Evolutionary conservation across 2,888 invertebrate species (phyloP).

Genomic region (Dynastes grantii): DNA sequence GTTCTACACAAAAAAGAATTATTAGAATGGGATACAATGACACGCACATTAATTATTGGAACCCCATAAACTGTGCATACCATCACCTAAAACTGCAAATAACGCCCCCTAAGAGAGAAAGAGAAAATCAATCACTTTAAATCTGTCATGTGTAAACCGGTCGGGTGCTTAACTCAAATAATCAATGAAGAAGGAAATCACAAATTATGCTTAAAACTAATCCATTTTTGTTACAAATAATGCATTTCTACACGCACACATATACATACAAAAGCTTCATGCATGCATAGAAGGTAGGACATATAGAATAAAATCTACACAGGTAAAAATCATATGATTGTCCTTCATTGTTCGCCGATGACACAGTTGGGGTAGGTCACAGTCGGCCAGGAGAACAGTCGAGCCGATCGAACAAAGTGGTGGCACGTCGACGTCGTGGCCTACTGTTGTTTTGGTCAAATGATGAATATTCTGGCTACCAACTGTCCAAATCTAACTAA

Average conservation of each 20-base stretch:
- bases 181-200: slow-evolving; percentile 54
- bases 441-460: slow-evolving; percentile 68
- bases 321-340: slow-evolving; percentile 59
- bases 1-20: too few relatives aligned
- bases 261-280: slow-evolving; percentile 21
- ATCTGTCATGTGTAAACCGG: slow-evolving; percentile 47
- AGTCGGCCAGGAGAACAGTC: slow-evolving; percentile 59
- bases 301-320: slow-evolving; percentile 47
- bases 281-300: slow-evolving; percentile 10
- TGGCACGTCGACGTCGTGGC: slow-evolving; percentile 53
- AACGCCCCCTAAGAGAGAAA: slow-evolving; percentile 16
- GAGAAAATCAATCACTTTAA: slow-evolving; percentile 47
- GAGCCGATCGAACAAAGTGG: slow-evolving; percentile 38
- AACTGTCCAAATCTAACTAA: slow-evolving; percentile 67
- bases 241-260: slow-evolving; percentile 42
- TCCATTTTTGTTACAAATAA: slow-evolving; percentile 53
- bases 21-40: background rate
- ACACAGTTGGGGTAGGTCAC: slow-evolving; percentile 67
- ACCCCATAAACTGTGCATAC: background rate
- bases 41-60: slow-evolving; percentile 20
- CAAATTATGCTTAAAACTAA: slow-evolving; percentile 55
- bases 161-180: slow-evolving; percentile 32
- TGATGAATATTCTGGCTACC: slow-evolving; percentile 68
- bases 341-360: slow-evolving; percentile 64
- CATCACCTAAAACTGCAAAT: slow-evolving; percentile 13